phyloP scores from a whole-genome alignment of 2,113 vertebrate species.

The Myotis davidii region DNA sequence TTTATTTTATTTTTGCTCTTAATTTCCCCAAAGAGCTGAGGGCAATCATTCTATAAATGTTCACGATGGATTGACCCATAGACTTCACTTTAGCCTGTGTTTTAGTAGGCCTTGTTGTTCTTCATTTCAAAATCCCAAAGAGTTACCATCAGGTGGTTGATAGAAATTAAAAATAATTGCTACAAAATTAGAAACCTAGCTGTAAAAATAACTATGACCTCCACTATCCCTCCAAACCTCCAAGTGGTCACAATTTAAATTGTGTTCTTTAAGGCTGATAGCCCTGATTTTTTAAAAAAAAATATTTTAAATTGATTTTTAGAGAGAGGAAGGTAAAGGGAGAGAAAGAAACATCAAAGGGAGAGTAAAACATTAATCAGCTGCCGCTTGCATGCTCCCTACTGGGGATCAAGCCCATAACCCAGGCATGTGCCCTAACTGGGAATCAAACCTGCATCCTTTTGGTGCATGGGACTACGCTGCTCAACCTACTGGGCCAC shows the following conservation, averaged over 20 bases:
- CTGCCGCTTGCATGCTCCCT: too few relatives aligned
- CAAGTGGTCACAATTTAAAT: background rate
- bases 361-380: too few relatives aligned
- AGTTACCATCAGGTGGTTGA: background rate
- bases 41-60: background rate
- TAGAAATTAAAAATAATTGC: background rate
- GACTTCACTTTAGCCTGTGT: background rate
- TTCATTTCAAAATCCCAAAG: slow-evolving; percentile 19
- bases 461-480: too few relatives aligned
- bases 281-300: background rate
- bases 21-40: background rate
- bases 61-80: background rate
- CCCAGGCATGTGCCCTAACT: too few relatives aligned
- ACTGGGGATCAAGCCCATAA: too few relatives aligned
- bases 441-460: too few relatives aligned
- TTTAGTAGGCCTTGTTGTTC: background rate
- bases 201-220: slow-evolving; percentile 18
- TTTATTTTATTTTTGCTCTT: slow-evolving; percentile 25
- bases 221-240: background rate
- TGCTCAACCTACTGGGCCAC: too few relatives aligned
- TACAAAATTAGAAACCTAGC: slow-evolving; percentile 14
- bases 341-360: too few relatives aligned
- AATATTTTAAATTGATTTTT: too few relatives aligned
- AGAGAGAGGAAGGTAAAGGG: too few relatives aligned
- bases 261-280: background rate